Conservation (phyloP, 2,797 vertebrate genomes). For the Molossus molossus region DNA sequence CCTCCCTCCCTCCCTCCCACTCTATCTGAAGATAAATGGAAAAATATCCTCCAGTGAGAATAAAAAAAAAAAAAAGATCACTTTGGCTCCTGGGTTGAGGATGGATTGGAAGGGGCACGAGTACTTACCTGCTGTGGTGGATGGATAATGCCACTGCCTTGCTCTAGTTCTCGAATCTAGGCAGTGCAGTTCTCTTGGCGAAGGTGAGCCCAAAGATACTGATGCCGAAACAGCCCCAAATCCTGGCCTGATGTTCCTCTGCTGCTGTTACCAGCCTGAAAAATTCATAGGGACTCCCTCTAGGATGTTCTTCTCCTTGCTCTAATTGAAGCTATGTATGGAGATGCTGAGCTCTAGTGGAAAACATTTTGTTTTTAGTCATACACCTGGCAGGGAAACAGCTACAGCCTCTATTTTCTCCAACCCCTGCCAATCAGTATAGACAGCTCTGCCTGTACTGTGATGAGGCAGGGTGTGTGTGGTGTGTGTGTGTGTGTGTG, state of each 20-base stretch:
- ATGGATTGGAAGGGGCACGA: neutral
- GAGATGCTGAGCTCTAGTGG: neutral
- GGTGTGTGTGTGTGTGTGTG: neutral
- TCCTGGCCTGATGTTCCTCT: neutral
- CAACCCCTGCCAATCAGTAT: neutral
- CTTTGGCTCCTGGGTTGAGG: neutral
- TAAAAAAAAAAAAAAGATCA: neutral
- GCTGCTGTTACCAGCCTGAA: neutral
- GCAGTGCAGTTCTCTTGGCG: neutral
- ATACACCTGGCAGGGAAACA: neutral
- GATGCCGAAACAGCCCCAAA: neutral
- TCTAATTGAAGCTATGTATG: neutral
- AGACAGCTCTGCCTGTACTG: neutral
- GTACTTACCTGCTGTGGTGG: neutral
- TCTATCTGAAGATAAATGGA: too few species aligned
- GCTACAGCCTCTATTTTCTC: neutral
- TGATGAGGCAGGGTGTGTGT: neutral
- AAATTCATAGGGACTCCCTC: neutral
- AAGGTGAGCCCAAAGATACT: neutral
- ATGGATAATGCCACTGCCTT: neutral
- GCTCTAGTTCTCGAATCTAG: neutral
- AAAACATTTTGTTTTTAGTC: conserved; percentile 18
- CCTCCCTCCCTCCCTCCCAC: too few species aligned
- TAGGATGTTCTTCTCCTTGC: neutral
- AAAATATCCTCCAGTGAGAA: too few species aligned